Base-by-base conservation (phyloP, 1,140 invertebrate genomes). In the Drosophila lowei region DNA sequence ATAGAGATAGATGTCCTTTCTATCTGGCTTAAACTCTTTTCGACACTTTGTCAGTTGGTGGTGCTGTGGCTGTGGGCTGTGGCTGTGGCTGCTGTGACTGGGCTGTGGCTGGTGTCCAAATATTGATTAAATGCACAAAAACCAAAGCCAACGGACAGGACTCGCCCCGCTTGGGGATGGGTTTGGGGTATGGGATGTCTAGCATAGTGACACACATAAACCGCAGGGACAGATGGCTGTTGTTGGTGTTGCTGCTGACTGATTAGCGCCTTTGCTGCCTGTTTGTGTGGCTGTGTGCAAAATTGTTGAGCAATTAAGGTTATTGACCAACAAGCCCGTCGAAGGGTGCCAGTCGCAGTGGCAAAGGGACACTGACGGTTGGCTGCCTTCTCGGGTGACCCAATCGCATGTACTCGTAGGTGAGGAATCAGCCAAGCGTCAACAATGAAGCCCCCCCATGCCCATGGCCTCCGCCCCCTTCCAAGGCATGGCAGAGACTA, bases 241-340 rank as follows among this genome's bases (percentile, higher is more conserved):
- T 67, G 50, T 25, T 65, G 61, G 46, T 50, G 50, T 34, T 63
- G 46, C 48, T 73, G 70, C 46, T 75, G 77, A 72, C 67, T 77
- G 74, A 71, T 77, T 78, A 72, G 73, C 74, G 66, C 65, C 59
- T 77, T 77, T 52, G 55, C 55, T 25, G 43, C 23, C 28, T 47
- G 21, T 11, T 47, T 56, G 5, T 60, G 46, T 48, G 34, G 44
- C 30, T 50, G 53, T 28, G 34, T 75, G 41, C 59, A 64, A 79
- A 79, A 85, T 79, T 85, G 80, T 77, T 85, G 80, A 85, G 64
- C 80, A 85, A 85, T 85, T 85, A 85, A 85, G 80, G 80, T 85
- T 85, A 80, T 85, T 85, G 80, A 86, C 80, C 80, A 85, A 70
- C 25, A 43, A 52, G 43, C 21, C 25, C 54, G 57, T 38, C 49